Evolutionary conservation across 1,140 invertebrate genomes (phyloP), one percentile per base, ranked within the genome.

Genomic region (Drosophila pseudoobscura): DNA sequence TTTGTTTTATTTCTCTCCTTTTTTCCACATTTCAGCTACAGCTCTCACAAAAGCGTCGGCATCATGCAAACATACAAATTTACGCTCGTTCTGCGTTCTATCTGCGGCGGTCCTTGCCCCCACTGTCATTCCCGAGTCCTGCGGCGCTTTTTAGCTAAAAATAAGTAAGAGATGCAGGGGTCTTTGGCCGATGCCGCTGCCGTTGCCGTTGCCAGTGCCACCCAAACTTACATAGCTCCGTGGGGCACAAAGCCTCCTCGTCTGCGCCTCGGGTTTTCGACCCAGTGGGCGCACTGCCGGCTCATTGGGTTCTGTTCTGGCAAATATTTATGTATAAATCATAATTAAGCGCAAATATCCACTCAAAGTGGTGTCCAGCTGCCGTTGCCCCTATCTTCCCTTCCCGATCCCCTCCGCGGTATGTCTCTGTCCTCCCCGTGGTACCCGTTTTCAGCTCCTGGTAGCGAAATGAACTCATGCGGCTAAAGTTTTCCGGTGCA

Each of bases 281-380:
- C 62, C 61, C 46, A 46, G 44, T 53, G 56, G 62, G 31, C 68
- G 44, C 44, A 58, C 43, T 65, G 52, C 49, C 68, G 72, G 59
- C 53, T 45, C 58, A 54, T 73, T 68, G 63, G 59, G 44, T 41
- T 45, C 49, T 51, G 43, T 41, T 45, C 49, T 51, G 43, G 41
- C 50, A 58, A 59, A 76, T 61, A 64, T 75, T 64, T 70, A 55
- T 77, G 56, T 78, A 78, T 78, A 78, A 78, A 78, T 78, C 76
- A 78, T 78, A 78, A 78, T 78, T 78, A 76, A 72, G 73, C 52
- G 65, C 75, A 78, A 75, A 75, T 71, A 75, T 56, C 62, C 46
- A 70, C 64, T 63, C 46, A 57, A 57, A 56, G 57, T 52, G 52
- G 43, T 73, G 70, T 73, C 66, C 64, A 60, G 56, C 52, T 52